Conservation (phyloP, 1,140 invertebrate species). For the Dendrolimus punctatus region DNA sequence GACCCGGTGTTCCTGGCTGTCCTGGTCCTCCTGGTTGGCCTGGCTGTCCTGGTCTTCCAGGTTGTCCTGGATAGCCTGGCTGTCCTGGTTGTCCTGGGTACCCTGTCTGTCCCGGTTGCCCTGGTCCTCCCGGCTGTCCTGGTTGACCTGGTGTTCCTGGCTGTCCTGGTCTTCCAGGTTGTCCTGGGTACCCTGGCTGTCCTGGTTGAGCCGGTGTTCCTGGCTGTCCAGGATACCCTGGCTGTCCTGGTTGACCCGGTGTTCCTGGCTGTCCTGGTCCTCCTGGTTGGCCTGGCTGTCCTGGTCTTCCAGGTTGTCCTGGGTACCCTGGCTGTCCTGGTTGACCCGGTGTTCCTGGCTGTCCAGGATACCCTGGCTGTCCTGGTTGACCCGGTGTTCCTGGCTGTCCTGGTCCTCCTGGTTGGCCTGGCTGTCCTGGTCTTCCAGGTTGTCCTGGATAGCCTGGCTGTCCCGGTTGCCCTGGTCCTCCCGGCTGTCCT, state of each 20-base stretch:
- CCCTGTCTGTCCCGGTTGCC: constrained; percentile 8
- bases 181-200: constrained; percentile 13
- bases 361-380: constrained; percentile 19
- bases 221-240: constrained; percentile 12
- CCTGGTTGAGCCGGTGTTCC: constrained; percentile 21
- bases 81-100: constrained; percentile 11
- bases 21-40: constrained; percentile 15
- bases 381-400: constrained; percentile 28
- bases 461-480: constrained; percentile 10
- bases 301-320: constrained; percentile 23
- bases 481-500: constrained; percentile 12
- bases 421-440: constrained; percentile 14
- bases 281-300: constrained; percentile 17
- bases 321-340: constrained; percentile 18
- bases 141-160: constrained; percentile 17
- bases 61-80: constrained; percentile 14
- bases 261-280: constrained; percentile 16
- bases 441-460: constrained; percentile 19
- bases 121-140: constrained; percentile 12
- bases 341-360: constrained; percentile 11
- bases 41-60: constrained; percentile 18
- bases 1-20: constrained; percentile 19
- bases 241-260: constrained; percentile 14
- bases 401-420: constrained; percentile 16
- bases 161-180: constrained; percentile 14